Base-by-base conservation (phyloP, 2,797 vertebrate genomes). In the Clarias platycephalus region DNA sequence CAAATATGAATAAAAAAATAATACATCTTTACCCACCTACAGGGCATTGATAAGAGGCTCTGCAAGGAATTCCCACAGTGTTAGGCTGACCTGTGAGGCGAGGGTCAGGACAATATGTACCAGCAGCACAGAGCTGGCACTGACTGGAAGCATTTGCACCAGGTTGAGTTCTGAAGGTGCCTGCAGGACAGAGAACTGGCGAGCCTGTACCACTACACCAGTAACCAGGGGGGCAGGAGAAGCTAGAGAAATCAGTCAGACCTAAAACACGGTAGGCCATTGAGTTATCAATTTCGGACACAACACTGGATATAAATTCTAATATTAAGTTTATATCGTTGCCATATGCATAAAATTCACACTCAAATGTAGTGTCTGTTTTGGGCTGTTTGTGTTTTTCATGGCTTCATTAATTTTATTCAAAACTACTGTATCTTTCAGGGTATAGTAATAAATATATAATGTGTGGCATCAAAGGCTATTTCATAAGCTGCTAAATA, bases 181-280 rank as follows among this genome's bases (percentile, higher is more conserved):
- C 97, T 82, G 95, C 93, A 3, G 96, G 97, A 77, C 98, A 99
- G 77, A 93, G 87, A 44, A 97, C 91, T 34, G 95, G 90, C 0
- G 93, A 93, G 28, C 95, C 94, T 80, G 86, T 89, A 26, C 97
- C 96, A 88, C 94, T 96, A 89, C 97, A 98, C 97, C 97, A 99
- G 87, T 96, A 90, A 0, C 97, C 97, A 53, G 96, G 94, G 0
- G 97, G 97, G 28, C 97, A 98, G 0, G 90, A 94, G 40, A 91
- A 92, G 44, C 91, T 93, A 90, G 95, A 92, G 87, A 94, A 94
- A 83, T 91, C 91, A 34, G 90, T 90, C 58, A 95, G 92, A 2
- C 95, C 95, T 96, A 86, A 28, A 44, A 70, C 20, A 78, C 4
- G 62, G 34, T 15, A 10, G 44, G 1, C 4, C 10, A 1, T 2